Evolutionary conservation across 1,140 invertebrate genomes (phyloP), one percentile per base, ranked within the genome.

Genomic region (Harpegnathos saltator): DNA sequence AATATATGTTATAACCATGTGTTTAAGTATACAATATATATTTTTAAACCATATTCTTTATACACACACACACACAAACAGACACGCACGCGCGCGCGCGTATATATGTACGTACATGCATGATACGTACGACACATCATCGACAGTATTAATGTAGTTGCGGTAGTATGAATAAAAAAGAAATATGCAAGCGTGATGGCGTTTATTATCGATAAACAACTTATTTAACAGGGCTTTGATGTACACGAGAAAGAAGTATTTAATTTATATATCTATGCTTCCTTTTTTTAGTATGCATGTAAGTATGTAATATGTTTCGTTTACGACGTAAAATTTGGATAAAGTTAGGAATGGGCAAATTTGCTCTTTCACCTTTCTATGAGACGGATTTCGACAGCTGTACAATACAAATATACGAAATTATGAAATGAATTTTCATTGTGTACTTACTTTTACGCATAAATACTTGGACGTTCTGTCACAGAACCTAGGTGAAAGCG

Each of bases 141-240:
- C 24, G 15, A 48, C 26, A 58, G 15, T 33, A 71, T 69, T 50
- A n/a, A 69, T 69, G 50, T 63, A 65, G 26, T 73, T 87, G 29
- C 29, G 72, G 71, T 82, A 33, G n/a, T 33, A 88, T 89, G 91
- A 73, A 90, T 89, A 74, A 91, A 71, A 81, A 88, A 78, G 82
- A 84, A 72, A 82, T 91, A 91, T 93, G 93, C 93, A 94, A 94
- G 94, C 94, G 92, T 94, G 92, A 94, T 94, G 94, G 93, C 94
- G 92, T 94, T 94, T 94, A 94, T 94, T 94, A 94, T 94, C 90
- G 92, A 92, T 94, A 94, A 94, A 94, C 93, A 94, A 94, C 93
- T 93, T 94, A 94, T 94, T 94, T 93, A 94, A 94, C 93, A 94
- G 92, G 92, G 92, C 92, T 89, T 93, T 93, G 92, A 94, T 94